Base-by-base conservation (phyloP, 2,888 invertebrate genomes). In the Apotomis turbidana region DNA sequence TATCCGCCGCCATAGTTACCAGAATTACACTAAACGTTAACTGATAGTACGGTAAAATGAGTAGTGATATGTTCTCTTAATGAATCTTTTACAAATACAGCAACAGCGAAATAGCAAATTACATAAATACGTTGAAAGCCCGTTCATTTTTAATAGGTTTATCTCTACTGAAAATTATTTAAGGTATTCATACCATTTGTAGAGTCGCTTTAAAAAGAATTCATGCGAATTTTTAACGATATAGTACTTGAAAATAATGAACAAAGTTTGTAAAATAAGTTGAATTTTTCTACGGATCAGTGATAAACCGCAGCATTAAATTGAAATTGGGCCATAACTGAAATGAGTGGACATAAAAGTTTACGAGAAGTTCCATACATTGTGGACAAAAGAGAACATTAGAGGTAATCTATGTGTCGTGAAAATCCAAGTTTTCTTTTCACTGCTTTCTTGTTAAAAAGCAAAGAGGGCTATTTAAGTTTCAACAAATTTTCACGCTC, bases 311-410 rank as follows among this genome's bases (percentile, higher is more conserved):
- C 77, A 74, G 78, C 80, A 80, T 82, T 76, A 83, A 86, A 85
- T 83, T 84, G 83, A 84, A 87, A 84, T 82, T 80, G 82, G 82
- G 85, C 81, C 80, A 80, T 79, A 81, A 80, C 83, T 79, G 83
- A 83, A 84, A 83, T 80, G 81, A 79, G 81, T 80, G 80, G 79
- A 78, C 82, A 86, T 90, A 88, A 90, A 88, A 89, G 86, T 88
- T 90, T 87, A 88, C 80, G 85, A 84, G 85, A 87, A 85, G 82
- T 88, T 85, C 85, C 86, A 85, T 87, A 87, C 85, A 89, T 87
- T 88, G 86, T 87, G 87, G 86, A 87, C 87, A 88, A 88, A 87
- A 80, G 85, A 83, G 87, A 82, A 80, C 84, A 88, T 87, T 87
- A 88, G 80, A 84, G 82, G 83, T 88, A 87, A 89, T 89, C 82